Evolutionary conservation across 2,888 invertebrate genomes (phyloP), one percentile per base, ranked within the genome.

Genomic region (Ligdia adustata): DNA sequence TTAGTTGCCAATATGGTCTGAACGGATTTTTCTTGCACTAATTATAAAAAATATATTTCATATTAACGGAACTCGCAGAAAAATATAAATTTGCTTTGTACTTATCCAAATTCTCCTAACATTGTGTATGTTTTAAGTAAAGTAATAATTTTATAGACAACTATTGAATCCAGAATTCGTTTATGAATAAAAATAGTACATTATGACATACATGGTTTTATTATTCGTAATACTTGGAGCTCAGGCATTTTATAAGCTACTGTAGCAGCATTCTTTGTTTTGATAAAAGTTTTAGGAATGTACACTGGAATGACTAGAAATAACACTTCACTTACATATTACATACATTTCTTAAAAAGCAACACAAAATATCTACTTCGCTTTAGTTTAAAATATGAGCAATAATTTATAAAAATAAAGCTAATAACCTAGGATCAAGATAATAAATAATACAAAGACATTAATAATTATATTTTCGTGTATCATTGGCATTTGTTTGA

Each of bases 261-360:
- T 22, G 9, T 12, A 40, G 35, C 35, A 9, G 26, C 31, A 20
- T 26, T 33, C 26, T 42, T 42, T 18, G 12, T 31, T 33, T 40
- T 12, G 14, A 24, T 37, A 24, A 34, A 38, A 42, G 33, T 43
- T 29, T 9, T 51, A 55, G 60, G 57, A 60, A 60, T 60, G 57
- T 57, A 55, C 48, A 53, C 33, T 55, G 47, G 42, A 59, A 67
- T 72, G 72, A 72, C 73, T 72, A 72, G 72, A 67, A 55, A 35
- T 35, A 39, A 50, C 35, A 39, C 50, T 50, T 49, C 39, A 28
- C 14, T 14, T 31, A 31, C 3, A 41, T 44, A 14, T 49, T 28
- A n/a, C 20, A 47, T 9, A 32, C 15, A 18, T 20, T 33, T 9
- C 14, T 18, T 27, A 40, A 35, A 33, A 50, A 40, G 38, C 52